Evolutionary conservation across 2,888 invertebrate species (phyloP).

Genomic region (Clepsis dumicolana): DNA sequence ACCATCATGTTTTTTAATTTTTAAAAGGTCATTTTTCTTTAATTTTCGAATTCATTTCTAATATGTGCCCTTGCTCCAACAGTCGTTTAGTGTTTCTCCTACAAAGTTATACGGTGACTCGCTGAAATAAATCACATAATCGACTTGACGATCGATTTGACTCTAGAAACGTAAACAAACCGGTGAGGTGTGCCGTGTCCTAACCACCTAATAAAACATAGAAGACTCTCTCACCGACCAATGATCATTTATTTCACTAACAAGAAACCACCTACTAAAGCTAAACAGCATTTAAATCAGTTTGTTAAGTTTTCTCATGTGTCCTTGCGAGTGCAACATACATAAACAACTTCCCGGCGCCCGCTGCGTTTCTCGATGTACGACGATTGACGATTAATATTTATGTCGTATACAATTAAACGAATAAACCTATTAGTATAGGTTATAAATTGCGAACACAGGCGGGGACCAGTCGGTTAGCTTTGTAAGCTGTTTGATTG

Average conservation of each 20-base stretch:
- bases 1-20: no score
- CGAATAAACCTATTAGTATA: slow-evolving; percentile 36
- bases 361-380: slow-evolving; percentile 35
- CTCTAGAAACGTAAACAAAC: neutral
- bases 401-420: slow-evolving; percentile 42
- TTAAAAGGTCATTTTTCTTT: no score
- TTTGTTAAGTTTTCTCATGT: slow-evolving; percentile 39
- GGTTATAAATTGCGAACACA: neutral
- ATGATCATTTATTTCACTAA: slow-evolving; percentile 25
- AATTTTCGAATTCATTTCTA: no score
- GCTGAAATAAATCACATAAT: neutral
- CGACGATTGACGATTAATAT: slow-evolving; percentile 40
- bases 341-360: slow-evolving; percentile 33
- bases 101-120: neutral
- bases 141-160: neutral
- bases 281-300: slow-evolving; percentile 36
- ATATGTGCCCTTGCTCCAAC: no score
- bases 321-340: slow-evolving; percentile 13
- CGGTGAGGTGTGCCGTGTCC: slow-evolving; percentile 2
- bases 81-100: neutral
- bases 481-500: neutral
- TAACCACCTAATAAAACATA: slow-evolving; percentile 10
- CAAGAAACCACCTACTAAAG: slow-evolving; percentile 14
- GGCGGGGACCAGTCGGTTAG: neutral
- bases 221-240: slow-evolving; percentile 5